phyloP scores from a whole-genome alignment of 2,113 vertebrate species.

The Nothobranchius kuhntae region DNA sequence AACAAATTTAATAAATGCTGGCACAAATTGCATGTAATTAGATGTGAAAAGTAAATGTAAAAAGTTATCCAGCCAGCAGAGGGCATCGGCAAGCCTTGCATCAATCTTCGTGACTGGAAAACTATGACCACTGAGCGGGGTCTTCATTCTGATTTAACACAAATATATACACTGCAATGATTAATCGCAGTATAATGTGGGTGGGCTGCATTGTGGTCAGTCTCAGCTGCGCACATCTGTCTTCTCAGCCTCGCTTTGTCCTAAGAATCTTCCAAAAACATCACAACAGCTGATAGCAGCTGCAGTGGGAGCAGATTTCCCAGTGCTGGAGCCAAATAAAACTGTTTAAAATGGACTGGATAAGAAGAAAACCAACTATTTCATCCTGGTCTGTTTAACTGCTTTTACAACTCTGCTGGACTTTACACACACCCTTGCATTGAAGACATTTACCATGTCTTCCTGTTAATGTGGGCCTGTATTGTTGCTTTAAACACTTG shows the following conservation, averaged over 20 bases:
- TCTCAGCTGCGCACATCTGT: slow-evolving; percentile 69
- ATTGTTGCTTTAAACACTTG: slow-evolving; percentile 39
- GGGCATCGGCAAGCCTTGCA: slow-evolving; percentile 17
- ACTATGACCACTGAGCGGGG: not conserved
- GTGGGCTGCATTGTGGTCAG: slow-evolving; percentile 53
- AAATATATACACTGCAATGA: slow-evolving; percentile 18
- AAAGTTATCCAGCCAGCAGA: slow-evolving; percentile 38
- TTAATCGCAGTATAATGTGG: slow-evolving; percentile 52
- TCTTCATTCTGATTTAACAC: not conserved
- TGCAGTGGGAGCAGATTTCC: slow-evolving; percentile 39
- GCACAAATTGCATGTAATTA: not conserved
- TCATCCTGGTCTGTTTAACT: not conserved
- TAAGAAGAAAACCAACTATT: slow-evolving; percentile 8
- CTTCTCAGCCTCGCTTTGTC: slow-evolving; percentile 39
- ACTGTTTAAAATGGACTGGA: slow-evolving; percentile 34
- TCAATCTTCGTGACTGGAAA: not conserved
- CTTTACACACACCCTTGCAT: not conserved
- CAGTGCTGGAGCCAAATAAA: slow-evolving; percentile 35
- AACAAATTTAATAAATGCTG: not conserved
- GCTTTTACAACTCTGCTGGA: not conserved
- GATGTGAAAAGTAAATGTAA: not conserved
- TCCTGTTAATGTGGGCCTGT: slow-evolving; percentile 29
- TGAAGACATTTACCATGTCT: slow-evolving; percentile 13
- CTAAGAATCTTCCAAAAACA: slow-evolving; percentile 57
- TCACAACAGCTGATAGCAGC: slow-evolving; percentile 50